Conservation (phyloP, 1,140 invertebrate genomes). For the Caenorhabditis inopinata region DNA sequence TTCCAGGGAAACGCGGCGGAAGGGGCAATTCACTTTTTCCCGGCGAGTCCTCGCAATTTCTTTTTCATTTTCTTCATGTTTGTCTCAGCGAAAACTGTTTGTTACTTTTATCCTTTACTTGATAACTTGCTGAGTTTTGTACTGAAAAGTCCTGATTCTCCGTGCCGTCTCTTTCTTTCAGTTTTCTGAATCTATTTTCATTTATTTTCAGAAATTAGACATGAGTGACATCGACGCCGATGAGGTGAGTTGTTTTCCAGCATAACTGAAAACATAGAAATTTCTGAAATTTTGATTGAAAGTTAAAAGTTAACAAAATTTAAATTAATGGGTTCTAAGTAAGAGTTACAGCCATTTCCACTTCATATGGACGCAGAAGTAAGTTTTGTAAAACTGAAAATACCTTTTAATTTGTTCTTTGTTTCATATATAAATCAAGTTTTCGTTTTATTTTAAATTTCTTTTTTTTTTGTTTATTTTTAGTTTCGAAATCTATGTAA, state of each 20-base stretch:
- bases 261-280: not conserved
- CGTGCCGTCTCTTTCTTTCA: no score
- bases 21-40: no score
- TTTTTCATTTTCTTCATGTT: no score
- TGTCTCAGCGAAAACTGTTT: no score
- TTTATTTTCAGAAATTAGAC: not conserved
- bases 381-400: not conserved
- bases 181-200: no score
- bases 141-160: no score
- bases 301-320: not conserved
- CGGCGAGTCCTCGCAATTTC: no score
- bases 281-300: not conserved
- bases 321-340: not conserved
- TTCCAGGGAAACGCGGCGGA: not conserved
- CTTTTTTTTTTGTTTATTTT: no score
- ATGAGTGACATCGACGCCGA: slow-evolving; percentile 37
- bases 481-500: no score
- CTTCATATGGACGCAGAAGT: slow-evolving; percentile 22
- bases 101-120: no score
- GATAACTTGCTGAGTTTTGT: no score
- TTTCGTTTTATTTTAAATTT: not conserved
- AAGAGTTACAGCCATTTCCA: not conserved
- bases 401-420: not conserved
- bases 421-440: not conserved
- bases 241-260: not conserved